These are phyloP conservation scores for Notarius quadriscutis DNA, from an alignment of 2,113 vertebrate genomes.

Conservation along the genomic window DNA sequence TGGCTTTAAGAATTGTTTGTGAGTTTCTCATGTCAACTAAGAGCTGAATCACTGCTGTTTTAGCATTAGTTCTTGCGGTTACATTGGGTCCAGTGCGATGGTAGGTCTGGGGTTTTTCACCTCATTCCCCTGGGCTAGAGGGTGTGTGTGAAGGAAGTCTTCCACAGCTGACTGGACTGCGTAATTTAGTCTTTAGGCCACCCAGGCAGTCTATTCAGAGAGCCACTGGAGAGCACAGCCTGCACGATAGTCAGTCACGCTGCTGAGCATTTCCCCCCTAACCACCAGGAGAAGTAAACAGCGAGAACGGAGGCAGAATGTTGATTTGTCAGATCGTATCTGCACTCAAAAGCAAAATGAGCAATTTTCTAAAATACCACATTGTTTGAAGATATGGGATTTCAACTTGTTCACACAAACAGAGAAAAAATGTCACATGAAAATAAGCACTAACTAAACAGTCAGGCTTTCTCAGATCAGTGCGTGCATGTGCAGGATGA, in stretches of 20 bases:
- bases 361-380: conserved; percentile 45
- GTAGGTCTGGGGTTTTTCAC: not conserved
- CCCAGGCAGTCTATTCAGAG: conserved; percentile 44
- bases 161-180: conserved; percentile 37
- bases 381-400: conserved; percentile 50
- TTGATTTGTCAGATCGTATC: conserved; percentile 46
- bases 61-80: not conserved
- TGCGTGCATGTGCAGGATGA: conserved; percentile 17
- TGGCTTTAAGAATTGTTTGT: conserved; percentile 8
- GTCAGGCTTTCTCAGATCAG: conserved; percentile 31
- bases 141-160: conserved; percentile 40
- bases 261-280: conserved; percentile 20
- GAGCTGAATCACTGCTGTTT: not conserved
- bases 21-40: not conserved
- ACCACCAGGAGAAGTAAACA: conserved; percentile 43
- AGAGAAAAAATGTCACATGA: conserved; percentile 24
- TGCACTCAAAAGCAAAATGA: conserved; percentile 39
- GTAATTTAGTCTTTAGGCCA: conserved; percentile 45
- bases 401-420: conserved; percentile 52
- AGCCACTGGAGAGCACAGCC: conserved; percentile 3
- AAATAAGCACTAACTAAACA: conserved; percentile 28
- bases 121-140: conserved; percentile 11
- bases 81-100: conserved; percentile 4
- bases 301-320: conserved; percentile 30
- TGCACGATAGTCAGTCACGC: conserved; percentile 3